These are phyloP conservation scores for Aepyceros melampus DNA, from an alignment of 2,113 vertebrate species.

Conservation along the genomic window DNA sequence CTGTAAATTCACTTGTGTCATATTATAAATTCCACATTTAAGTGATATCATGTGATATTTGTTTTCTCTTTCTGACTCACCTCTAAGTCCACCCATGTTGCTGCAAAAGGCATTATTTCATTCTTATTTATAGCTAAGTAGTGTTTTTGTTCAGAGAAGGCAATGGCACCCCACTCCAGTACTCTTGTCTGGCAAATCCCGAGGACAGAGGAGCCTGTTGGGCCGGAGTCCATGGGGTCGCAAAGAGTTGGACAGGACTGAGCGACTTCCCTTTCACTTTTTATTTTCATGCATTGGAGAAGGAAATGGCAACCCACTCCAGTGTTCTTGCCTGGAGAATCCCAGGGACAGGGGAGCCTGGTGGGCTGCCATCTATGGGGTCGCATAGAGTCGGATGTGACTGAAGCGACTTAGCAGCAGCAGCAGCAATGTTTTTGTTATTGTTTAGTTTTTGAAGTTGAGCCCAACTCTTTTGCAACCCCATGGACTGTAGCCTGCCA, in stretches of 20 bases:
- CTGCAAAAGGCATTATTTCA: background rate
- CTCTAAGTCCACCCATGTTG: background rate
- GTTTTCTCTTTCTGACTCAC: background rate
- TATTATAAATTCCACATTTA: background rate
- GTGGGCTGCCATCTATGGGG: no score
- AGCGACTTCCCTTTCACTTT: no score
- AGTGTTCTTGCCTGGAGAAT: no score
- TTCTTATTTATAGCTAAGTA: background rate
- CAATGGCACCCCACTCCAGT: no score
- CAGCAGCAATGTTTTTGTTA: background rate
- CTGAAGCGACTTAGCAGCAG: no score
- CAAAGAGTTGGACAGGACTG: accelerated
- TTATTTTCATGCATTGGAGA: no score
- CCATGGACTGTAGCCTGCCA: background rate
- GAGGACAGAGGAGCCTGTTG: no score
- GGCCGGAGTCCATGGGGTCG: no score
- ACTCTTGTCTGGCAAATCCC: no score
- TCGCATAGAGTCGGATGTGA: no score
- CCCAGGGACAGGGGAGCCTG: no score
- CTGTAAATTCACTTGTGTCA: background rate
- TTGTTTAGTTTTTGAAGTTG: background rate
- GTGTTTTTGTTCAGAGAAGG: background rate
- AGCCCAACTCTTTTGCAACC: background rate
- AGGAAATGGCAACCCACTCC: no score
- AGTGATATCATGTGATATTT: background rate